These are phyloP conservation scores for Elephas maximus DNA, from an alignment of 2,113 vertebrate species.

Conservation along the genomic window DNA sequence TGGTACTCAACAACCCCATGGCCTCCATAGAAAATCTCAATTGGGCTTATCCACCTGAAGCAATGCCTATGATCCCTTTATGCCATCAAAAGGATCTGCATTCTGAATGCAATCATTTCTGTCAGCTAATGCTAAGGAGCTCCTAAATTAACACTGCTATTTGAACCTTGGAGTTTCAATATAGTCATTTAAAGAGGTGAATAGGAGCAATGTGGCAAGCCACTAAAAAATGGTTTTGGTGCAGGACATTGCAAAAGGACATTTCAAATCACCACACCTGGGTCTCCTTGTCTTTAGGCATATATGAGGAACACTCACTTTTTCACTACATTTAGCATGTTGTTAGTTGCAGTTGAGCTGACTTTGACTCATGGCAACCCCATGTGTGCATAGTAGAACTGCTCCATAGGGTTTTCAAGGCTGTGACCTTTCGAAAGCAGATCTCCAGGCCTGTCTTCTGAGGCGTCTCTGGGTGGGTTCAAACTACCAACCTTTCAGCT, in stretches of 20 bases:
- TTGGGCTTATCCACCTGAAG: not conserved
- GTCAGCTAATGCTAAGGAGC: not conserved
- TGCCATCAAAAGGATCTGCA: not conserved
- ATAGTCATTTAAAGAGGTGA: not conserved
- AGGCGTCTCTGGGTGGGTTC: not conserved
- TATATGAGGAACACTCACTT: not conserved
- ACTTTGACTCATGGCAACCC: not conserved
- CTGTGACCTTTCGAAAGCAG: not conserved
- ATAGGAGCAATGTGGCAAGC: not conserved
- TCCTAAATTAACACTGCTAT: slow-evolving; percentile 5
- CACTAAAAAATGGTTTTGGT: slow-evolving; percentile 27
- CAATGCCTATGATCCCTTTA: not conserved
- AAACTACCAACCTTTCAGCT: not conserved
- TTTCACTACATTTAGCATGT: slow-evolving; percentile 25
- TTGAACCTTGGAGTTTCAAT: not conserved
- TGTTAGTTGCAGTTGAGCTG: not conserved
- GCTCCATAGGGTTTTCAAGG: not conserved
- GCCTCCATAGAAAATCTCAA: not conserved
- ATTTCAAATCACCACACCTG: not conserved
- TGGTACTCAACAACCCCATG: not conserved
- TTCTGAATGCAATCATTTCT: not conserved
- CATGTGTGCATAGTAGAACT: not conserved
- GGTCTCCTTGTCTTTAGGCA: not conserved
- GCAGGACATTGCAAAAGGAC: not conserved
- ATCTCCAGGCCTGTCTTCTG: not conserved